A percentile compares a stretch with the other conserved stretches of the same genome.
Evolutionary conservation across 1,140 invertebrate species (phyloP).

Genomic region (Delia radicum): DNA sequence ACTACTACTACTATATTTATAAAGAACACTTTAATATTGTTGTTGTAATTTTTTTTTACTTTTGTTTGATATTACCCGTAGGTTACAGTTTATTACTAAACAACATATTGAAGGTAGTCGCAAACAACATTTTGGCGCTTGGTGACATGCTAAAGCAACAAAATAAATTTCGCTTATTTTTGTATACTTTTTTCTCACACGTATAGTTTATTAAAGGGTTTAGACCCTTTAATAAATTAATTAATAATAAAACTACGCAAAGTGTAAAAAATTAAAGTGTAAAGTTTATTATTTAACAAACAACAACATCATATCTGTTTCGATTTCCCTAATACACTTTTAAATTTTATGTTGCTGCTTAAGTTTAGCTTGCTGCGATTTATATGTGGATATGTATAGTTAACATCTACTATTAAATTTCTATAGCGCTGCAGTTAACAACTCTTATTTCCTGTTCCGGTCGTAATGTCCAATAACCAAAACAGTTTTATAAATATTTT

Average conservation of each 20-base stretch:
- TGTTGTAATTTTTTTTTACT: no score
- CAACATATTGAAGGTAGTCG: slow-evolving; percentile 36
- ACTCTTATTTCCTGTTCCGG: background rate
- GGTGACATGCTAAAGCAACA: slow-evolving; percentile 44
- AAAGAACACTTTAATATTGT: no score
- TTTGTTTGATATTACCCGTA: no score
- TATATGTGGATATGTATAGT: no score
- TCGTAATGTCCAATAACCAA: no score
- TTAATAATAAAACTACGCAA: no score
- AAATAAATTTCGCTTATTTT: slow-evolving; percentile 20
- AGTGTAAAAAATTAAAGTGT: background rate
- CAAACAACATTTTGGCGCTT: slow-evolving; percentile 55
- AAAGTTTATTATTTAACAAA: background rate
- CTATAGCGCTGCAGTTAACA: background rate
- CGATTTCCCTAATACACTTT: background rate
- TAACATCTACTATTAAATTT: no score
- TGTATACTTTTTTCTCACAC: no score
- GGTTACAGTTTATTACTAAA: background rate
- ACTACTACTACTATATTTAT: background rate
- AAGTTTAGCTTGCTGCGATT: background rate
- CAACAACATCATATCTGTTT: background rate
- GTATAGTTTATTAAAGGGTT: background rate
- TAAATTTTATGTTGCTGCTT: background rate
- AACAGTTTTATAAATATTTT: no score
- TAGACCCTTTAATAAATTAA: no score